Evolutionary conservation across 2,113 vertebrate species (phyloP), one percentile per base, ranked within the genome.

Genomic region (Corynorhinus townsendii): DNA sequence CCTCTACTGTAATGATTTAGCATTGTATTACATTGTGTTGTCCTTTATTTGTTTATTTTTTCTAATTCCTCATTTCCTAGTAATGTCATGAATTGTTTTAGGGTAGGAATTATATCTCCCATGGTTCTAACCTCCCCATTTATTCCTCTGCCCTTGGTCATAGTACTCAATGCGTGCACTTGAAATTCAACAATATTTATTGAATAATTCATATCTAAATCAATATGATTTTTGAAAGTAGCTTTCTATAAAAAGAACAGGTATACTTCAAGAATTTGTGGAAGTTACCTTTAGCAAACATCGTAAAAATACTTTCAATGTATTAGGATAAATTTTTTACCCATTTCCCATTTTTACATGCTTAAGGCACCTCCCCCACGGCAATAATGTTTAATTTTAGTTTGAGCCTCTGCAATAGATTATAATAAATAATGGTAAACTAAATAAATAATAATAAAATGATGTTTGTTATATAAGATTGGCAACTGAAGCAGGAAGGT

Each of bases 171-270:
- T 30, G 5, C 30, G 84, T 90, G 3, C 26, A 33, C 72, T 85
- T 84, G 19, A 75, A 93, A 80, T 87, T 87, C 49, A 81, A 66
- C 54, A 87, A 30, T 40, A 33, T 56, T 93, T 68, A 69, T 88
- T 95, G 81, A 95, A 79, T 82, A 89, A 92, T 90, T 97, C 73
- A 93, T 92, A 14, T 43, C 5, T 64, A 92, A 82, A 73, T 94
- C n/a, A 4, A 81, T 93, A 84, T 33, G 10, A 73, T 73, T 93
- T 86, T 45, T 5, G 68, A 91, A 97, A 84, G 19, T 47, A 35
- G 66, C 66, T 81, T 96, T 22, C 22, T 62, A 43, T 82, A 28
- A 3, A 88, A 90, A 62, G 12, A 71, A 56, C n/a, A 40, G 5
- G 2, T 82, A 7, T 54, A 38, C 19, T 68, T 92, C 45, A 62